Evolutionary conservation across 1,140 invertebrate species (phyloP), one percentile per base, ranked within the genome.

Genomic region (Goniozus legneri): DNA sequence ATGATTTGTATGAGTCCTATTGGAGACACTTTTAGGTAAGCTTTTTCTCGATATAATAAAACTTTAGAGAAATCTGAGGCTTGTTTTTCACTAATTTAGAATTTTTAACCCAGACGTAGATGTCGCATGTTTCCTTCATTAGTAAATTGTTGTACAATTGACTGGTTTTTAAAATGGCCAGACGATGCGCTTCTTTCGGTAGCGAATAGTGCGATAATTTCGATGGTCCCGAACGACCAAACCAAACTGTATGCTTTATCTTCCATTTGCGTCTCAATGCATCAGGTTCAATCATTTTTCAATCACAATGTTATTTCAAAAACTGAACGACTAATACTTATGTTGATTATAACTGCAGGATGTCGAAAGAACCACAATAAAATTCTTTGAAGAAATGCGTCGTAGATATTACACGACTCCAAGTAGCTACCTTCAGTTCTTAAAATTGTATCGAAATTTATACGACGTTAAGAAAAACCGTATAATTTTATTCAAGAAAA

Each of bases 81-180:
- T 6, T 27, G 10, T 27, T 27, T 6, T 27, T 10, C 10, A 27
- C 24, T 10, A 27, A 27, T 27, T 27, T 27, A 27, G 10, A 27
- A 41, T 22, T 27, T 10, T 1, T 41, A 30, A 54, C 61, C 21
- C 53, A 84, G 87, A 30, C 75, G 84, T 7, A 77, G 87, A 3
- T 89, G 86, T 56, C 79, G 86, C 35, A 89, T 92, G 81, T 96
- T 95, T 69, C 92, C 93, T 1, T 94, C 92, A 0, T 75, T 96
- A 31, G 89, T 95, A 0, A 95, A 95, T 63, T 95, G 91, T 65
- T 95, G 91, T 58, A 95, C 92, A 0, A 95, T 96, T 43, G 90
- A 95, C 69, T 95, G 91, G 91, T 95, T 93, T 69, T 85, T 81
- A 48, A 88, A 88, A 52, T 95, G 92, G 92, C 91, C 92, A 3